Percentiles rank a stretch among this genome's conserved stretches.
Conservation (phyloP, 2,113 vertebrate genomes). For the human (Homo sapiens) region DNA sequence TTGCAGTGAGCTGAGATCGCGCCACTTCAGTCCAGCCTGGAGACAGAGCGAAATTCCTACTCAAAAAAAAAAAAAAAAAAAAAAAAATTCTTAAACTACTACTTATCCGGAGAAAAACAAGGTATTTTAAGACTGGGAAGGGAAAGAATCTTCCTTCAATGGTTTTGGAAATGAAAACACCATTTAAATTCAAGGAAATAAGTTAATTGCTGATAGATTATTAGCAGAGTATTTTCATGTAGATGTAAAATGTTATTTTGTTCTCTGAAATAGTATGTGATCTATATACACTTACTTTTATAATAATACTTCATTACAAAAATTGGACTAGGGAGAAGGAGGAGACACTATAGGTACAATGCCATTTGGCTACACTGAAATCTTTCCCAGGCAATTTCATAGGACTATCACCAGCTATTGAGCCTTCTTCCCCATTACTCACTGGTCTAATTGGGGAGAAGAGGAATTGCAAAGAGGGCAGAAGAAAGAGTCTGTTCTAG, state of each 20-base stretch:
- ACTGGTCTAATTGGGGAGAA: background rate
- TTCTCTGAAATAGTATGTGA: background rate
- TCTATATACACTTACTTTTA: background rate
- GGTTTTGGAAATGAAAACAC: background rate
- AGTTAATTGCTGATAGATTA: background rate
- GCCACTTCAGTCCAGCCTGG: too few species aligned
- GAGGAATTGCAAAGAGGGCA: background rate
- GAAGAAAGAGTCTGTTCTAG: background rate
- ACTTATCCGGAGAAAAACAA: background rate
- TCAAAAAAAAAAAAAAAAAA: too few species aligned
- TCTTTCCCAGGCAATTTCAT: background rate
- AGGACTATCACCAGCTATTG: background rate
- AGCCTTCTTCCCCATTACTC: background rate
- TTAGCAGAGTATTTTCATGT: background rate
- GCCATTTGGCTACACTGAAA: background rate
- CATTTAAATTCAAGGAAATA: background rate
- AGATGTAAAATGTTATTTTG: background rate
- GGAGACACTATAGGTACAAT: background rate
- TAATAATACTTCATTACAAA: background rate
- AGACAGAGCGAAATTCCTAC: too few species aligned
- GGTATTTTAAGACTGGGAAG: background rate
- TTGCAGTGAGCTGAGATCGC: too few species aligned
- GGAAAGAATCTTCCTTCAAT: constrained; percentile 22
- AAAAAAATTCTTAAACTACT: background rate
- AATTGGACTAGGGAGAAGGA: background rate